Base-by-base conservation (phyloP, 2,888 invertebrate species). In the Megaustenia siamemsis region DNA sequence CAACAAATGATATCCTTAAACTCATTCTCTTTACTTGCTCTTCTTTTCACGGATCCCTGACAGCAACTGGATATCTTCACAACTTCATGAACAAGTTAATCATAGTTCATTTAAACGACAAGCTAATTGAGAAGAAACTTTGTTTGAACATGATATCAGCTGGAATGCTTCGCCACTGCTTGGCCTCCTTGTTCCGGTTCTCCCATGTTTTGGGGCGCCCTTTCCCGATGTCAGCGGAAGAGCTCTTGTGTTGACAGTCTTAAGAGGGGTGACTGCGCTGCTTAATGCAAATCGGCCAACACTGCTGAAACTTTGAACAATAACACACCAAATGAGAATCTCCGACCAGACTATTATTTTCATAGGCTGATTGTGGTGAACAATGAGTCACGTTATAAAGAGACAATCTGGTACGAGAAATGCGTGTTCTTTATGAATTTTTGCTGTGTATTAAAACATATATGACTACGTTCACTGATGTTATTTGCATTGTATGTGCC, bases 61-160 rank as follows among this genome's bases (percentile, higher is more conserved):
- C 24, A 38, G 60, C 15, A 28, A 38, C 32, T n/a, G n/a, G 60
- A 49, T 63, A 63, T 60, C 38, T 40, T 40, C 60, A 56, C 10
- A 77, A 21, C 35, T n/a, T n/a, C 77, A 83, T 53, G 66, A 83
- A n/a, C 85, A 81, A 40, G 85, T 81, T 49, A 76, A 81, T 69
- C 85, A 85, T 32, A 56, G 49, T 24, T 76, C 85, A 69, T 82
- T 77, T 53, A 77, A 76, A 21, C 40, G 21, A 8, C 56, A n/a
- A 4, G n/a, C 35, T 77, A 77, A 77, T 60, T 77, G 56, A 77
- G 35, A 38, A 3, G 49, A 40, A 0, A 53, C 56, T 56, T 56
- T 28, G 69, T 69, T 69, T 78, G 66, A 66, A 43, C 63, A 78
- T 45, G 78, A 28, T 63, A 43, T 78, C 43, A 63, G 63, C 63